Conservation (phyloP, 2,113 vertebrate species). For the Aptenodytes forsteri region DNA sequence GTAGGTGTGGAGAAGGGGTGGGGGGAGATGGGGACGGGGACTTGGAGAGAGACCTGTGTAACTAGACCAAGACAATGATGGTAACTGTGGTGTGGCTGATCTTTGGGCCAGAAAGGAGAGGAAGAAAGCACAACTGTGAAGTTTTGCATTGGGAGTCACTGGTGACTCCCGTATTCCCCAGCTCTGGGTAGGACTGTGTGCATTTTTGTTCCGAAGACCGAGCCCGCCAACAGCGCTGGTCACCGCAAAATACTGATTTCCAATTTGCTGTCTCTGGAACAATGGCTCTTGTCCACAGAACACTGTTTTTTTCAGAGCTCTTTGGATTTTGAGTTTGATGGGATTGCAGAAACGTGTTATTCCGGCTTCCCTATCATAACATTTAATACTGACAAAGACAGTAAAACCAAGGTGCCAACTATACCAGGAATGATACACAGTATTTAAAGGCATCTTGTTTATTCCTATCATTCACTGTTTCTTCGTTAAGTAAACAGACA, state of each 20-base stretch:
- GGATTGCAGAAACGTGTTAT: neutral
- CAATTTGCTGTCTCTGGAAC: neutral
- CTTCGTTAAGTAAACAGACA: neutral
- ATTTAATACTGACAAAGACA: neutral
- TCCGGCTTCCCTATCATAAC: neutral
- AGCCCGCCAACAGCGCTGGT: rapidly evolving
- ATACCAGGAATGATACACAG: neutral
- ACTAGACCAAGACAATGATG: neutral
- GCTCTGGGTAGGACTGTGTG: neutral
- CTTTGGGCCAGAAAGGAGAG: neutral
- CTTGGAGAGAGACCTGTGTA: neutral
- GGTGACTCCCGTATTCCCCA: neutral
- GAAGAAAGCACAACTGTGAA: neutral
- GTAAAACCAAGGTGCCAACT: neutral
- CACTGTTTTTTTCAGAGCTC: neutral
- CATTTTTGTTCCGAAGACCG: neutral
- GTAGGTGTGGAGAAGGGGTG: neutral
- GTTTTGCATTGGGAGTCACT: neutral
- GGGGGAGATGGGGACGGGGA: neutral
- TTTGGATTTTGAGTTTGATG: neutral
- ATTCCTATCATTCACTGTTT: neutral
- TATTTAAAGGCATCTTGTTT: neutral
- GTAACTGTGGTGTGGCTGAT: too few species aligned
- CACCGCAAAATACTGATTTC: neutral
- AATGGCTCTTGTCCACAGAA: neutral